These are phyloP conservation scores for Trachelus iudaicus DNA, from an alignment of 2,888 invertebrate genomes.

Conservation along the genomic window DNA sequence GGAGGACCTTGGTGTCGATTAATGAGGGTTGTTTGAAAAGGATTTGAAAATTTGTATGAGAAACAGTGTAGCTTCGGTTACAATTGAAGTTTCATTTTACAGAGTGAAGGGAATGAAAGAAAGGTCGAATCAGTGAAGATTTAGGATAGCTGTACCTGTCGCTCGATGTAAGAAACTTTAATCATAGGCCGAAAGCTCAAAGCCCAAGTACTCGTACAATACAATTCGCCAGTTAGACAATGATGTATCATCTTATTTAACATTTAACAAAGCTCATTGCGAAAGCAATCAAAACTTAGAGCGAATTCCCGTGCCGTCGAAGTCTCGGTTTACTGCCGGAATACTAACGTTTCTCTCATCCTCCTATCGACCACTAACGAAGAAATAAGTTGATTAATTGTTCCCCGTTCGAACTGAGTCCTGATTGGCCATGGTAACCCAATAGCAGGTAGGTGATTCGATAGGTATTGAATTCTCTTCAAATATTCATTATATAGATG, in stretches of 20 bases:
- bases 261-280: constrained; percentile 64
- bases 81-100: neutral
- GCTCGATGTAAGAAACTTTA: neutral
- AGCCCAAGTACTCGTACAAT: constrained; percentile 8
- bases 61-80: neutral
- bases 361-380: constrained; percentile 26
- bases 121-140: neutral
- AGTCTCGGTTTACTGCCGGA: constrained; percentile 50
- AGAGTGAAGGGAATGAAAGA: neutral
- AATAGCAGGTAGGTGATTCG: neutral
- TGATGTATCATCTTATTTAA: constrained; percentile 60
- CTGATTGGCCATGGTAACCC: constrained; percentile 13
- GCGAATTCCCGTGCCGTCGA: constrained; percentile 48
- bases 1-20: neutral
- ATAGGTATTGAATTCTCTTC: neutral
- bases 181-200: neutral
- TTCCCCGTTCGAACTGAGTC: constrained; percentile 21
- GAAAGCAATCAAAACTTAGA: constrained; percentile 63
- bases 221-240: constrained; percentile 33
- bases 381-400: constrained; percentile 51
- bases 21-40: neutral
- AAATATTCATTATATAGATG: neutral
- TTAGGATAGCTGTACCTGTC: neutral
- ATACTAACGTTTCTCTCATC: constrained; percentile 47
- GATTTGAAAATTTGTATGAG: neutral